Evolutionary conservation across 2,797 vertebrate species (phyloP).

Genomic region (Neosilurus hyrtlii): DNA sequence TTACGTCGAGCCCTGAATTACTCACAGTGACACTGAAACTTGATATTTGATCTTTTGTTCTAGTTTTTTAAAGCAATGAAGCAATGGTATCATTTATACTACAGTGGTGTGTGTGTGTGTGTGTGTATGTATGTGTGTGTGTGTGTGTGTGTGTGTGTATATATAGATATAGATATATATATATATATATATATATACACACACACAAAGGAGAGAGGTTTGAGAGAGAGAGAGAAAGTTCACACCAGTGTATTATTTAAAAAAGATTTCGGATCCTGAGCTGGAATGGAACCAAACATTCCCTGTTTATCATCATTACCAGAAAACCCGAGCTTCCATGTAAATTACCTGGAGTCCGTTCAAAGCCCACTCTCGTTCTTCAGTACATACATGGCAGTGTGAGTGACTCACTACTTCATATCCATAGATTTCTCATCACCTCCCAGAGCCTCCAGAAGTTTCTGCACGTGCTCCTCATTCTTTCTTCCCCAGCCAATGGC

Average conservation of each 20-base stretch:
- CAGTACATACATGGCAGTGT: neutral
- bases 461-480: neutral
- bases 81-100: too few species aligned
- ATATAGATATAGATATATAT: too few species aligned
- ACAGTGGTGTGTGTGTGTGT: too few species aligned
- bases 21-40: neutral
- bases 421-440: neutral
- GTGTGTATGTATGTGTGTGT: too few species aligned
- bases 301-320: neutral
- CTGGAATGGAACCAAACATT: neutral
- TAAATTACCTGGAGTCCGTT: neutral
- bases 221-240: too few species aligned
- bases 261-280: neutral
- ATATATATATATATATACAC: too few species aligned
- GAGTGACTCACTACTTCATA: neutral
- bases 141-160: too few species aligned
- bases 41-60: neutral
- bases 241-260: neutral
- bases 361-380: neutral
- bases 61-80: neutral
- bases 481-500: neutral
- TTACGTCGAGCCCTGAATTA: too few species aligned
- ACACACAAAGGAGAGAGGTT: too few species aligned
- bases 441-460: neutral
- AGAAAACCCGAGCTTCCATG: neutral